Conservation (phyloP, 2,888 invertebrate genomes). For the Tetragonula carbonaria region DNA sequence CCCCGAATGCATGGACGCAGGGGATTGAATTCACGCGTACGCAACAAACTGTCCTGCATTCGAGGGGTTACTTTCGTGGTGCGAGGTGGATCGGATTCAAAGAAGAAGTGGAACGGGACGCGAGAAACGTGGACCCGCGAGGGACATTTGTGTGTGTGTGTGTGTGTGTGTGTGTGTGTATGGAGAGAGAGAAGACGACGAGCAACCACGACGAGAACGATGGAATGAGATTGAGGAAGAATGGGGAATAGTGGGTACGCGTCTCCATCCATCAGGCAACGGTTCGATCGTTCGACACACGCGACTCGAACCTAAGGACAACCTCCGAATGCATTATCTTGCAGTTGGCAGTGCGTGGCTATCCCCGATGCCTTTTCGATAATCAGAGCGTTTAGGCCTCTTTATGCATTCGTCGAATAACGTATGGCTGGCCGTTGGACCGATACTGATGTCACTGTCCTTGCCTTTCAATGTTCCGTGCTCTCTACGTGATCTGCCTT, state of each 20-base stretch:
- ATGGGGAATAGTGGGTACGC: slow-evolving; percentile 78
- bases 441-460: slow-evolving; percentile 57
- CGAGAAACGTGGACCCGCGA: slow-evolving; percentile 24
- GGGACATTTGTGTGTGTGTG: slow-evolving; percentile 24
- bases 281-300: slow-evolving; percentile 80
- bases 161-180: slow-evolving; percentile 14
- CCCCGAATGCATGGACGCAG: neutral
- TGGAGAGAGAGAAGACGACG: slow-evolving; percentile 45
- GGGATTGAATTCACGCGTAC: slow-evolving; percentile 54
- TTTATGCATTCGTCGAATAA: slow-evolving; percentile 59
- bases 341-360: slow-evolving; percentile 58
- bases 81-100: neutral
- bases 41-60: slow-evolving; percentile 65
- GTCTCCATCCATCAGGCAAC: slow-evolving; percentile 83
- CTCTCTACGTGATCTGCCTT: slow-evolving; percentile 23
- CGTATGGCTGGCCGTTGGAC: slow-evolving; percentile 47
- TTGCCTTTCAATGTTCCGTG: slow-evolving; percentile 33
- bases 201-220: slow-evolving; percentile 59
- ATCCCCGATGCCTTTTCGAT: slow-evolving; percentile 55
- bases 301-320: slow-evolving; percentile 75
- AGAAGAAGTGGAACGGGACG: slow-evolving; percentile 34
- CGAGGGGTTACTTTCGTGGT: slow-evolving; percentile 66
- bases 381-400: slow-evolving; percentile 61
- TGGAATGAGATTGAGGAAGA: slow-evolving; percentile 77
- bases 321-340: slow-evolving; percentile 80